phyloP scores from a whole-genome alignment of 2,888 invertebrate genomes.

The Odontomyia ornata region DNA sequence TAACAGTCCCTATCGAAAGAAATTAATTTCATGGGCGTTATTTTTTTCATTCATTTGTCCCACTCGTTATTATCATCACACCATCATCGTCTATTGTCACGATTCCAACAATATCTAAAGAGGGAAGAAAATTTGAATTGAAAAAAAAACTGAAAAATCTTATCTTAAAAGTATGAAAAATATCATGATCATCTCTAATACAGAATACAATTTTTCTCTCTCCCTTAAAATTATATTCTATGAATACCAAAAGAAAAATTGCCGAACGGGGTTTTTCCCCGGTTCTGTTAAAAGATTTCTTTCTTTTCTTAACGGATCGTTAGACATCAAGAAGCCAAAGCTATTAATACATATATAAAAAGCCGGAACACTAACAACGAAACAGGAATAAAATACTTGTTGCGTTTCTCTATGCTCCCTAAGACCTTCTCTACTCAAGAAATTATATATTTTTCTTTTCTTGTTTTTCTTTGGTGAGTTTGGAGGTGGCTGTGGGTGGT shows the following conservation, averaged over 20 bases:
- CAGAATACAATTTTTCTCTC: slow-evolving; percentile 14
- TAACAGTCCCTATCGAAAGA: background rate
- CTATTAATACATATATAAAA: slow-evolving; percentile 20
- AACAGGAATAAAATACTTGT: slow-evolving; percentile 28
- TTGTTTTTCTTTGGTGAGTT: background rate
- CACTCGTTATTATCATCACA: background rate
- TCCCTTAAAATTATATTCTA: background rate
- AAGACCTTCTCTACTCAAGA: background rate
- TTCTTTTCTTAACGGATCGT: slow-evolving; percentile 27
- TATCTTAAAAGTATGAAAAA: slow-evolving; percentile 15
- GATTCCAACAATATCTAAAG: background rate
- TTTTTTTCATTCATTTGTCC: background rate
- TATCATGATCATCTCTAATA: slow-evolving; percentile 1
- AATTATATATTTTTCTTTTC: background rate
- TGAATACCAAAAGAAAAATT: background rate
- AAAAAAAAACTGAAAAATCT: slow-evolving; percentile 17
- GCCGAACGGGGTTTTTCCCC: background rate
- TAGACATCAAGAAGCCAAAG: slow-evolving; percentile 23
- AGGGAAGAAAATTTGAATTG: background rate
- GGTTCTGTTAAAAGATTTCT: background rate
- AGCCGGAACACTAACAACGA: background rate
- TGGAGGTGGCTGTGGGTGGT: background rate
- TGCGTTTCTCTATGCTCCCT: background rate
- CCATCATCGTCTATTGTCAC: background rate
- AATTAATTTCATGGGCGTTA: slow-evolving; percentile 22